phyloP scores from a whole-genome alignment of 2,113 vertebrate species.

The Oncorhynchus keta region DNA sequence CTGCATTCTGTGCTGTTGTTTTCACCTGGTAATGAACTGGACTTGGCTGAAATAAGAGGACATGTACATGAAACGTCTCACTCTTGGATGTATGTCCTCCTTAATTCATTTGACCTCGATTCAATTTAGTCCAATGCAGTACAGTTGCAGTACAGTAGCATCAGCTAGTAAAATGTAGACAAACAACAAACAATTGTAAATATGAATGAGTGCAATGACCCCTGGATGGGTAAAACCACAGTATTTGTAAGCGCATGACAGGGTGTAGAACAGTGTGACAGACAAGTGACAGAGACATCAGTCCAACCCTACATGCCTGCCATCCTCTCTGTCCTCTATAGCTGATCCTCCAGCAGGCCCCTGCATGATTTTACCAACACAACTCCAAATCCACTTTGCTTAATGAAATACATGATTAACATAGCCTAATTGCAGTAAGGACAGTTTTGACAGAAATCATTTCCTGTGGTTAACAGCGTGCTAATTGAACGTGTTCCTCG shows the following conservation, averaged over 20 bases:
- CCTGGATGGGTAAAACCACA: neutral
- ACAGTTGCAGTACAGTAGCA: neutral
- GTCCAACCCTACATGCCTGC: constrained; percentile 18
- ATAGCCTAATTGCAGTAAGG: constrained; percentile 95
- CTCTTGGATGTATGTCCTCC: neutral
- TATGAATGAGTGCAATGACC: neutral
- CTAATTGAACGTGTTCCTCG: constrained; percentile 94
- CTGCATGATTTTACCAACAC: constrained; percentile 90
- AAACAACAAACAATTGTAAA: neutral
- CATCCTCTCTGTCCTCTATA: no score
- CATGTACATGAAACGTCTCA: neutral
- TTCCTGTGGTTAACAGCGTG: constrained; percentile 92
- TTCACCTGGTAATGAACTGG: constrained; percentile 70
- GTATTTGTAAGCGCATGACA: no score
- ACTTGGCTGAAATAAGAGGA: neutral
- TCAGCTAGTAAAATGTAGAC: neutral
- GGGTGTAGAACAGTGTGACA: no score
- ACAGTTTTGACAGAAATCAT: constrained; percentile 97
- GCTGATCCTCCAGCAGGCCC: constrained; percentile 37
- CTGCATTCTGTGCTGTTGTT: constrained; percentile 63
- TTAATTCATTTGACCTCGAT: neutral
- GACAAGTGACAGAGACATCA: neutral
- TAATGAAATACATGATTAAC: constrained; percentile 99
- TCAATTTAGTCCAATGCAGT: no score
- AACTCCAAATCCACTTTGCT: constrained; percentile 93